Evolutionary conservation across 1,140 invertebrate genomes (phyloP).

Genomic region (Caenorhabditis latens): DNA sequence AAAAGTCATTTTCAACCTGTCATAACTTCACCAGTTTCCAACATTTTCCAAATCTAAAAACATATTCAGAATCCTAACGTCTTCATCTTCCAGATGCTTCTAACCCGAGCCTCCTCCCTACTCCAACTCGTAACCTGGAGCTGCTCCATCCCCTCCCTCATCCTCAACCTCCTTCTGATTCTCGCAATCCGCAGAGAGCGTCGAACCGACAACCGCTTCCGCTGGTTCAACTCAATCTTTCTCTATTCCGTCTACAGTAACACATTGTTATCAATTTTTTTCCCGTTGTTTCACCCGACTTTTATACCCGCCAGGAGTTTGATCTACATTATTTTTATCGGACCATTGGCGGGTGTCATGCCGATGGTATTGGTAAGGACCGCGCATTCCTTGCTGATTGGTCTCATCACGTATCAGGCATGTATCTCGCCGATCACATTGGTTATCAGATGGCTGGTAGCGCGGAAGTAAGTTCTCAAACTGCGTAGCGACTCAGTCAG

Average conservation of each 20-base stretch:
- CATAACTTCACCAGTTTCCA: too few relatives aligned
- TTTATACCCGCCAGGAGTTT: not conserved
- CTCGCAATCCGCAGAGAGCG: not conserved
- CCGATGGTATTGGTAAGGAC: not conserved
- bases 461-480: not conserved
- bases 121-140: not conserved
- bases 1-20: too few relatives aligned
- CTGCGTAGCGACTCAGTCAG: not conserved
- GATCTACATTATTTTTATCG: conserved; percentile 20
- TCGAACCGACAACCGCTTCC: not conserved
- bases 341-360: not conserved
- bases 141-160: not conserved
- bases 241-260: conserved; percentile 9
- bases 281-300: not conserved
- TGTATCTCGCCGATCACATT: not conserved
- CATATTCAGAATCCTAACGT: too few relatives aligned
- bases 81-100: not conserved
- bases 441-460: not conserved
- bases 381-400: not conserved
- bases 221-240: not conserved
- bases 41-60: too few relatives aligned
- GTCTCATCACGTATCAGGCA: not conserved
- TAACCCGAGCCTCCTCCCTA: not conserved
- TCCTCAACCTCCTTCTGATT: not conserved
- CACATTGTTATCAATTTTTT: not conserved